Evolutionary conservation across 2,113 vertebrate genomes (phyloP), one percentile per base, ranked within the genome.

Genomic region (Excalfactoria chinensis): DNA sequence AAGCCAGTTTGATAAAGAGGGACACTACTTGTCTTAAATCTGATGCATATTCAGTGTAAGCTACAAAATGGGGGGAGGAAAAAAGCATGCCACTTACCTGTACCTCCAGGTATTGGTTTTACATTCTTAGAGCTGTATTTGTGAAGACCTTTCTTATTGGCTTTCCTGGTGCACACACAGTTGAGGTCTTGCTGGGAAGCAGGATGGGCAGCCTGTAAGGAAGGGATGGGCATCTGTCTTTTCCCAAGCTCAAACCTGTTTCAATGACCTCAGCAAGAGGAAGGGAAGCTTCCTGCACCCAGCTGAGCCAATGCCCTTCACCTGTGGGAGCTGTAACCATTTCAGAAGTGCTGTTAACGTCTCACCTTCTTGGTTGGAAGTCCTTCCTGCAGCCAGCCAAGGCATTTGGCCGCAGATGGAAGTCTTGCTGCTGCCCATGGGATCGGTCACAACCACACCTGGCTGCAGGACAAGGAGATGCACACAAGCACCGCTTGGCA

Each of bases 301-400:
- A 35, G 25, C n/a, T 18, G 35, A 49, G 59, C 15, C 20, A 19
- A 30, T 11, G 16, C 35, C 37, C 55, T 2, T 3, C 1, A 3
- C 5, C 0, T 4, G 1, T 1, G 3, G 49, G 62, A 56, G 46
- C 51, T 46, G 26, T 0, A 25, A 7, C 44, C 35, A 32, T 8
- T 49, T n/a, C 43, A 22, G 51, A 73, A 48, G 12, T 12, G 68
- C 44, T 28, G 0, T 2, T 17, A 0, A 9, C 1, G 18, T 0
- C 49, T 49, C 28, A 1, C 51, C 64, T 63, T 41, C 1, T 4
- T 4, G 6, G 30, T 48, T 37, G 34, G n/a, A 11, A 13, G 53
- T 0, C 53, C 40, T 70, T 28, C n/a, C 86, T 6, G 1, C 30
- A 62, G 69, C 17, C 44, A n/a, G 22, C 34, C 5, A 16, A 48